These are phyloP conservation scores for Esox lucius DNA, from an alignment of 2,797 vertebrate genomes.

Conservation along the genomic window DNA sequence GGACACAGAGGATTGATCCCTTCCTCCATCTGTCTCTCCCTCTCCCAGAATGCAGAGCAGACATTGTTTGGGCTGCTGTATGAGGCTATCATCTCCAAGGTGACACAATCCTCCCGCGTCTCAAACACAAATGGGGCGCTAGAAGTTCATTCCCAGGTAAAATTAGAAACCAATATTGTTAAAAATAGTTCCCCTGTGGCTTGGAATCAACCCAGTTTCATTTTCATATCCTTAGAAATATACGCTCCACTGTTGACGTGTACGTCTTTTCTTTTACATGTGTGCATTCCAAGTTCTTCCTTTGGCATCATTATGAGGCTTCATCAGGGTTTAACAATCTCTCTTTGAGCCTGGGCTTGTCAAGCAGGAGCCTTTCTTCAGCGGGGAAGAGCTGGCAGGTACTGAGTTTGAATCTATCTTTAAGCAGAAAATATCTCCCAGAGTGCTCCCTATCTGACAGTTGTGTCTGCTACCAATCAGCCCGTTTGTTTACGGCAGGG, in stretches of 20 bases:
- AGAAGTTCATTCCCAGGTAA: slow-evolving; percentile 73
- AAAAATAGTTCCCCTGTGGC: slow-evolving; percentile 74
- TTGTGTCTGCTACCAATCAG: slow-evolving; percentile 36
- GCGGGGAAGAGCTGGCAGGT: slow-evolving; percentile 54
- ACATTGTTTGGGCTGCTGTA: not conserved
- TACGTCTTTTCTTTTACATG: slow-evolving; percentile 57
- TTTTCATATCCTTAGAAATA: slow-evolving; percentile 80
- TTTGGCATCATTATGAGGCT: slow-evolving; percentile 70
- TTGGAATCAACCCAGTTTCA: slow-evolving; percentile 72
- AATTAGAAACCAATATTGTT: slow-evolving; percentile 81
- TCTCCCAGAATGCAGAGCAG: not conserved
- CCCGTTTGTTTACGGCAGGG: slow-evolving; percentile 30
- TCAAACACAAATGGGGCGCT: slow-evolving; percentile 43
- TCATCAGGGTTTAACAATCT: slow-evolving; percentile 64
- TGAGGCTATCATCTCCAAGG: not conserved
- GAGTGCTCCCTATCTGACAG: slow-evolving; percentile 27
- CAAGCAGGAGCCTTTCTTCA: slow-evolving; percentile 57
- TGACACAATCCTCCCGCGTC: not conserved
- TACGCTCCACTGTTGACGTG: slow-evolving; percentile 73
- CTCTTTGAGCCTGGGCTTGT: slow-evolving; percentile 61
- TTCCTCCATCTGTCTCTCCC: slow-evolving; percentile 9
- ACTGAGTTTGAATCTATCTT: slow-evolving; percentile 52
- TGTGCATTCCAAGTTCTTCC: slow-evolving; percentile 71
- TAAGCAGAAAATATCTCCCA: slow-evolving; percentile 67
- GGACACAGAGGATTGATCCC: slow-evolving; percentile 1